Conservation (phyloP, 2,797 vertebrate species). For the Craterocephalus amniculus region DNA sequence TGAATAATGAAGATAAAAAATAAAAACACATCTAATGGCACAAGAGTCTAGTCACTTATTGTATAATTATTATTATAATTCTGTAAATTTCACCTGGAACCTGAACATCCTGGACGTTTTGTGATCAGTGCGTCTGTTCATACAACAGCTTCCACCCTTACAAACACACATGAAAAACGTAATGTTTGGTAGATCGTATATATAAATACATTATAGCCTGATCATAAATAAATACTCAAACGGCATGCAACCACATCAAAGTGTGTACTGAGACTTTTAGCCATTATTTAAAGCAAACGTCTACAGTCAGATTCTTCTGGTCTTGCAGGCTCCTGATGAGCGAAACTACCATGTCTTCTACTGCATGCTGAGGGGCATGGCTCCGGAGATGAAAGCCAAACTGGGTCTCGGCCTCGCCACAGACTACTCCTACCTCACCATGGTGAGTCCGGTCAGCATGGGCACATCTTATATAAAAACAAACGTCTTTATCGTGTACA, state of each 20-base stretch:
- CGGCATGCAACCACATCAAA: neutral
- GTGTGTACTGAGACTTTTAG: neutral
- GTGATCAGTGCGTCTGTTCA: neutral
- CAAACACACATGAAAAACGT: too few relatives aligned
- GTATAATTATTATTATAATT: too few relatives aligned
- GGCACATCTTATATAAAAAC: neutral
- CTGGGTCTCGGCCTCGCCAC: slow-evolving; percentile 91
- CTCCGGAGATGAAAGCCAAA: slow-evolving; percentile 89
- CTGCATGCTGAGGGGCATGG: slow-evolving; percentile 96
- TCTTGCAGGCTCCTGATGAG: slow-evolving; percentile 88
- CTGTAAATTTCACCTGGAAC: too few relatives aligned
- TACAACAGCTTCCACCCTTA: neutral
- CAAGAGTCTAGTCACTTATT: too few relatives aligned
- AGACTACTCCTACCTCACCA: slow-evolving; percentile 94
- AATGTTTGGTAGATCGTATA: too few relatives aligned
- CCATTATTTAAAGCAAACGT: neutral
- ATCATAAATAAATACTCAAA: too few relatives aligned
- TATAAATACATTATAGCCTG: too few relatives aligned
- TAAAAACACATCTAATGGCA: too few relatives aligned
- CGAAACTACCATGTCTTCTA: slow-evolving; percentile 99
- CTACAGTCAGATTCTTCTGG: neutral
- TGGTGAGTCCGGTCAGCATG: slow-evolving; percentile 82
- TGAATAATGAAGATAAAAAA: too few relatives aligned
- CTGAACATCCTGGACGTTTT: too few relatives aligned
- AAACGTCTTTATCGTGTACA: too few relatives aligned